Base-by-base conservation (phyloP, 2,797 vertebrate genomes). In the Silurus aristotelis region DNA sequence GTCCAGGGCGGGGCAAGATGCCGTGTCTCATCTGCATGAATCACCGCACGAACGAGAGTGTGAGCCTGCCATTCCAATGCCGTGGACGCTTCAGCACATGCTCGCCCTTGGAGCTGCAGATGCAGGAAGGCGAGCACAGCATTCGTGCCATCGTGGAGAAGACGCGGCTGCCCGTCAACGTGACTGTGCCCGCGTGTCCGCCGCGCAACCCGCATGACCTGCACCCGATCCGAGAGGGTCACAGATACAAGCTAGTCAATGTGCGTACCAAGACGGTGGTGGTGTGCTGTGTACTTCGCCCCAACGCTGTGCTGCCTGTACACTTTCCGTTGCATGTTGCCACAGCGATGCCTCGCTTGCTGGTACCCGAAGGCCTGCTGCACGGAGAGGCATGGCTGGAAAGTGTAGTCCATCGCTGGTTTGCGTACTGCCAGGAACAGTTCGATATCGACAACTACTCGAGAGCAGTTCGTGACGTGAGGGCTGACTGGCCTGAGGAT, bases 11-110 rank as follows among this genome's bases (percentile, higher is more conserved):
- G 68, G 95, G 98, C 82, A 99, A 99, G 94, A 99, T 99, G 98
- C 98, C 98, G 0, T 99, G 98, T 89, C 94, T 99, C 87, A 99
- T 99, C 87, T 99, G 98, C 93, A 99, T 99, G 98, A 99, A 99
- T 91, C 98, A 99, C 91, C 96, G 98, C 92, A 99, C 98, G 93
- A 99, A 99, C 0, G 98, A 99, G 92, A 99, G 98, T 93, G 96
- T 99, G 91, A 99, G 98, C 93, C 96, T 99, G 82, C 98, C 98
- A 0, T 99, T 99, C 92, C 98, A 99, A 90, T 99, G 98, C 90
- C 98, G 98, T 88, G 98, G 98, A 84, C 92, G 97, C 76, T 99
- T 99, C 90, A 99, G 98, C 92, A 99, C 98, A 3, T 97, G 98
- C 46, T 99, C 98, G 60, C 98, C 98, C 0, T 91, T 99, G 91